These are phyloP conservation scores for Ahaetulla prasina DNA, from an alignment of 2,113 vertebrate genomes.

Conservation along the genomic window DNA sequence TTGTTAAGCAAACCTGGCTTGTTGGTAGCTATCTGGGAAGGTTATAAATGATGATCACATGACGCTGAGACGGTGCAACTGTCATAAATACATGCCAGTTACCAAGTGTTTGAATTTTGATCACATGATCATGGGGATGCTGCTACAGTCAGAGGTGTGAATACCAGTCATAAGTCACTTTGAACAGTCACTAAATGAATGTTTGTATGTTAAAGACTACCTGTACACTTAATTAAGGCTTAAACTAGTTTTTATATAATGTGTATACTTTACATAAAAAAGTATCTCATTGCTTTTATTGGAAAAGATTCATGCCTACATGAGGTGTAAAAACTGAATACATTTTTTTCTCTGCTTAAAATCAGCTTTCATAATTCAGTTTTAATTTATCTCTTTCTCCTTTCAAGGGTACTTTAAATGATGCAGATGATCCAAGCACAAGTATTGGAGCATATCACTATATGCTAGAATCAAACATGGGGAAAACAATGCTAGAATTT, in stretches of 20 bases:
- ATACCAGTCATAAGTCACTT: background rate
- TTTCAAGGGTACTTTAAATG: slow-evolving; percentile 75
- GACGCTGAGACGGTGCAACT: background rate
- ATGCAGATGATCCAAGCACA: slow-evolving; percentile 82
- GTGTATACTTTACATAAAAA: background rate
- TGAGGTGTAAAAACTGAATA: background rate
- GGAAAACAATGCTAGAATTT: slow-evolving; percentile 89
- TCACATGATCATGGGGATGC: background rate
- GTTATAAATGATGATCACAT: background rate
- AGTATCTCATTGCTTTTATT: background rate
- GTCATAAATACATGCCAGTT: background rate
- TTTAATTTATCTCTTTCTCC: slow-evolving; percentile 16
- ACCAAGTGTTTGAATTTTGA: background rate
- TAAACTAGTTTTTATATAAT: background rate
- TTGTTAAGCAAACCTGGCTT: background rate
- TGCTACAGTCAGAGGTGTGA: background rate
- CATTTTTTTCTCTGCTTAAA: background rate
- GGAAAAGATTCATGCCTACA: background rate
- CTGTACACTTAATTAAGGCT: background rate
- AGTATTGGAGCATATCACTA: slow-evolving; percentile 85
- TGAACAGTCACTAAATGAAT: background rate
- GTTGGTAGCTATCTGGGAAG: background rate
- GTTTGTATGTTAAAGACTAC: background rate
- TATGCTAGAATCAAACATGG: slow-evolving; percentile 80
- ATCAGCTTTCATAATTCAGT: background rate